Percentiles rank a stretch among this genome's conserved stretches.
These are phyloP conservation scores for Melanerpes aurifrons DNA, from an alignment of 2,113 vertebrate genomes.

Conservation along the genomic window DNA sequence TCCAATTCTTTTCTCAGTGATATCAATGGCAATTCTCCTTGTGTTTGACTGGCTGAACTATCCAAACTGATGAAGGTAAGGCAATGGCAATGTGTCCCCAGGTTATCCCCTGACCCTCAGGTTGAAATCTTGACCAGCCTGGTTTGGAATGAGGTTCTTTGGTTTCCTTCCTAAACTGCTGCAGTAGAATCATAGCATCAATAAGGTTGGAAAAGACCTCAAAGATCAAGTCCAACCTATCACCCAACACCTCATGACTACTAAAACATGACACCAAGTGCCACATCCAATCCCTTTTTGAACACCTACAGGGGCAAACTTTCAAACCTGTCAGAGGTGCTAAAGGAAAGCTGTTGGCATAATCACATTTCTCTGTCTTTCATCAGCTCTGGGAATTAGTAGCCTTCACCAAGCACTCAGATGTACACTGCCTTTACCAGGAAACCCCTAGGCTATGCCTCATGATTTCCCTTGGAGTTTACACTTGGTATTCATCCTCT, in stretches of 20 bases:
- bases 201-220: no score
- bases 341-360: background rate
- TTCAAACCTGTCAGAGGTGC: background rate
- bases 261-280: no score
- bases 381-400: background rate
- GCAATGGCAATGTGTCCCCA: background rate
- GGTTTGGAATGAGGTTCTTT: background rate
- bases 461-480: background rate
- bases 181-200: background rate
- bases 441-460: background rate
- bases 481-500: background rate
- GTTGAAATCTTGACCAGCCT: background rate
- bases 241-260: no score
- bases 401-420: background rate
- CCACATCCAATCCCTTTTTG: no score
- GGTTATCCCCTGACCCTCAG: background rate
- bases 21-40: background rate
- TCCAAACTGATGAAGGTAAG: background rate
- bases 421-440: background rate
- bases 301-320: background rate
- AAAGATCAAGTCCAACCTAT: no score
- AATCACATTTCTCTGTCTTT: background rate
- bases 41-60: background rate
- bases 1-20: background rate
- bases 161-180: background rate